Conservation (phyloP, 2,797 vertebrate species). For the Channa striata region DNA sequence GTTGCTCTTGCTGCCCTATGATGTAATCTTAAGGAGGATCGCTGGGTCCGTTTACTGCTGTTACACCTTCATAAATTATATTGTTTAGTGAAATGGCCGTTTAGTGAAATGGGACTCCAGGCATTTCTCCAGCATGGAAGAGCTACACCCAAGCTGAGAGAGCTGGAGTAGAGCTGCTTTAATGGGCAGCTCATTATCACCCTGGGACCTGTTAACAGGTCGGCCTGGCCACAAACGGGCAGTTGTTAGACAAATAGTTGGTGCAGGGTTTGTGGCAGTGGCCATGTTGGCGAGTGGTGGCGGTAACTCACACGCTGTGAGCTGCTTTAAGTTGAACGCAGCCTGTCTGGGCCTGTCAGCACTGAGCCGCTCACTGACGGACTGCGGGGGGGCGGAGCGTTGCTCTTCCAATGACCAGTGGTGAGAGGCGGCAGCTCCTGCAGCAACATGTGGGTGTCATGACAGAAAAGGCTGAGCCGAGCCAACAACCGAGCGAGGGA, state of each 20-base stretch:
- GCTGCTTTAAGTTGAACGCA: not conserved
- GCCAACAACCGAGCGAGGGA: conserved; percentile 25
- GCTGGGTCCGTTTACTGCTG: not conserved
- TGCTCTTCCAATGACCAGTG: conserved; percentile 40
- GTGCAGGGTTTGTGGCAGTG: not conserved
- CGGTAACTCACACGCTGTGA: not conserved
- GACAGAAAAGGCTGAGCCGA: conserved; percentile 37
- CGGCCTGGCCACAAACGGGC: not conserved
- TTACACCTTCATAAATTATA: not conserved
- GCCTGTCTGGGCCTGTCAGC: conserved; percentile 61
- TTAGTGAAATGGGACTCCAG: not conserved
- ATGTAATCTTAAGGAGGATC: not conserved
- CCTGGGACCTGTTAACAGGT: not conserved
- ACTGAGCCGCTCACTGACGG: conserved; percentile 10
- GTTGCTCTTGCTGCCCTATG: too few species aligned
- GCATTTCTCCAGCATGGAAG: not conserved
- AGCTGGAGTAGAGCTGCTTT: too few species aligned
- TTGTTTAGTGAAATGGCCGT: not conserved
- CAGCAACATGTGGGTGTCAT: conserved; percentile 56
- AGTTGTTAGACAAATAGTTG: too few species aligned
- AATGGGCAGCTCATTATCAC: not conserved
- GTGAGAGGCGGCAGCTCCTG: conserved; percentile 13
- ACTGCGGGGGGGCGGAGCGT: conserved; percentile 36
- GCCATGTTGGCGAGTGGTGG: not conserved
- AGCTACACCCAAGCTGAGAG: too few species aligned